Conservation (phyloP, 2,113 vertebrate genomes). For the Burhinus oedicnemus region DNA sequence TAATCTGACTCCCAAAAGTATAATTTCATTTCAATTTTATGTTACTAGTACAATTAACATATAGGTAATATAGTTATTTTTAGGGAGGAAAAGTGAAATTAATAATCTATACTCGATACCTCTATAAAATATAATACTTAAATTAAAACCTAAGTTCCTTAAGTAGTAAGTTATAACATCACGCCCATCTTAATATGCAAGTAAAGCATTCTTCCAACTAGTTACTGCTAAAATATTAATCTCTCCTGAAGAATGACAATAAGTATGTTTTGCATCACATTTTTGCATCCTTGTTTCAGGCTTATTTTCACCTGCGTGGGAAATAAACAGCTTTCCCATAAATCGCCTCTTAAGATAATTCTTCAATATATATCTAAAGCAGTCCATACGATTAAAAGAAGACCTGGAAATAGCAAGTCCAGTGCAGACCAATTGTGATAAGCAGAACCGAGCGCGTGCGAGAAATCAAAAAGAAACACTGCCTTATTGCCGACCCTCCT, state of each 20-base stretch:
- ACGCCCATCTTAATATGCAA: neutral
- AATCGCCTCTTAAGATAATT: neutral
- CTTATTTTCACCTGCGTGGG: neutral
- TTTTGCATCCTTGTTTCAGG: neutral
- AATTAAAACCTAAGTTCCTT: neutral
- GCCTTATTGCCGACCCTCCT: fast-evolving
- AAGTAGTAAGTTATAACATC: neutral
- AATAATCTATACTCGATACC: neutral
- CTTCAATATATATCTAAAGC: neutral
- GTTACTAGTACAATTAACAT: constrained; percentile 28
- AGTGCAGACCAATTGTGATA: neutral
- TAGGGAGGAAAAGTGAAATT: neutral
- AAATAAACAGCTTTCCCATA: neutral
- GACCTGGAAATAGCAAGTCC: neutral
- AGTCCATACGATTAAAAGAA: neutral
- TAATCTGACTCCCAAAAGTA: constrained; percentile 34
- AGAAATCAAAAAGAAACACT: neutral
- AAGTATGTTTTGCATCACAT: neutral
- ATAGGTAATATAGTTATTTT: neutral
- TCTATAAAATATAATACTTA: neutral
- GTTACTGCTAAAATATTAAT: neutral
- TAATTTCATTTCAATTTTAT: constrained; percentile 44
- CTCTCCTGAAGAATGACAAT: neutral
- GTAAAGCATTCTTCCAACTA: neutral
- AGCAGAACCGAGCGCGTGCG: neutral